phyloP scores from a whole-genome alignment of 2,797 vertebrate species.

The Lindbergichthys nudifrons region DNA sequence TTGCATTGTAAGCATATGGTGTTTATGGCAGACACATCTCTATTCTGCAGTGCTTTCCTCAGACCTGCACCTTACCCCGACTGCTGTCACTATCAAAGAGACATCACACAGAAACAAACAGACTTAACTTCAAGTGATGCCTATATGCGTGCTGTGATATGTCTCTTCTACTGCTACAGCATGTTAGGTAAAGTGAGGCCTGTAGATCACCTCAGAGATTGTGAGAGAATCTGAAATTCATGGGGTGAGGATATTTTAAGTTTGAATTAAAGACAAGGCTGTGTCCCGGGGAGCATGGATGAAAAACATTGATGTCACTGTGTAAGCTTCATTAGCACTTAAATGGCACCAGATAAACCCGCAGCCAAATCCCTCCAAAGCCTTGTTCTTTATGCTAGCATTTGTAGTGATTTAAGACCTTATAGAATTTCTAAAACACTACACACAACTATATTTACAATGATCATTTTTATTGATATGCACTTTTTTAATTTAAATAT shows the following conservation, averaged over 20 bases:
- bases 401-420: slow-evolving; percentile 79
- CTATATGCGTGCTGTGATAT: neutral
- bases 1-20: slow-evolving; percentile 57
- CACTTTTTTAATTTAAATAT: slow-evolving; percentile 81
- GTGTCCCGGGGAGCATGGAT: slow-evolving; percentile 69
- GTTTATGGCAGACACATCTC: slow-evolving; percentile 57
- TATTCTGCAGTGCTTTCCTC: slow-evolving; percentile 41
- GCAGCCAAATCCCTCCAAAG: slow-evolving; percentile 69
- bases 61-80: slow-evolving; percentile 45
- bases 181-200: slow-evolving; percentile 19
- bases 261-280: slow-evolving; percentile 34
- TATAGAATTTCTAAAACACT: slow-evolving; percentile 78
- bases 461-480: slow-evolving; percentile 76
- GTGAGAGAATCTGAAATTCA: slow-evolving; percentile 57
- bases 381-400: slow-evolving; percentile 75
- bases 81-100: slow-evolving; percentile 45
- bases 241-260: slow-evolving; percentile 32
- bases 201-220: slow-evolving; percentile 38
- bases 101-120: slow-evolving; percentile 25
- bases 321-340: slow-evolving; percentile 71
- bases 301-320: slow-evolving; percentile 69
- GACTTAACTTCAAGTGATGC: slow-evolving; percentile 17
- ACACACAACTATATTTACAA: slow-evolving; percentile 83
- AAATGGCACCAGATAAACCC: slow-evolving; percentile 75
- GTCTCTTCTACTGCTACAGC: slow-evolving; percentile 36